Percentiles rank a stretch among this genome's conserved stretches.
Conservation (phyloP, 2,888 invertebrate species). For the Himalopsyche anomala region DNA sequence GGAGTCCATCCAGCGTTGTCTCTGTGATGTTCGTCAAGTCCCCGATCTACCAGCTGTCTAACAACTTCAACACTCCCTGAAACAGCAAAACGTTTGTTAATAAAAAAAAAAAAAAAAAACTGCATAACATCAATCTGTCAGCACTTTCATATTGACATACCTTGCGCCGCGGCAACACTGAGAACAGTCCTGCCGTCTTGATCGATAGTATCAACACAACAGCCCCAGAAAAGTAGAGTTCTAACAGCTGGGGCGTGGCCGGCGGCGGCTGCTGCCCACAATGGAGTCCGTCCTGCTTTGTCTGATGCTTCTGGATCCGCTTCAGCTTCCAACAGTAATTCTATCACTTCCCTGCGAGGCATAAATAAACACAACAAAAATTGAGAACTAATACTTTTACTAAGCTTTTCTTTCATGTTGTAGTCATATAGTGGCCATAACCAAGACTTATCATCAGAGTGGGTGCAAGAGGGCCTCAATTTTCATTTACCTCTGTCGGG, state of each 20-base stretch:
- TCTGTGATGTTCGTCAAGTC: slow-evolving; percentile 89
- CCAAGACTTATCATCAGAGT: too few relatives aligned
- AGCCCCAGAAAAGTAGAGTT: slow-evolving; percentile 94
- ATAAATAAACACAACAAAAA: slow-evolving; percentile 13
- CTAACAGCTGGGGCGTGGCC: slow-evolving; percentile 92
- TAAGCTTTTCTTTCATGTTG: too few relatives aligned
- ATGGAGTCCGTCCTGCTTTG: slow-evolving; percentile 87
- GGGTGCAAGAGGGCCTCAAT: too few relatives aligned
- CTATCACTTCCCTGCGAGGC: slow-evolving; percentile 86
- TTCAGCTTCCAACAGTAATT: slow-evolving; percentile 92
- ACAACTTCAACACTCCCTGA: slow-evolving; percentile 90
- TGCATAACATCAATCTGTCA: too few relatives aligned
- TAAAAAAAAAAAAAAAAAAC: too few relatives aligned
- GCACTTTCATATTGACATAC: slow-evolving; percentile 68
- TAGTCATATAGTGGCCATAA: too few relatives aligned
- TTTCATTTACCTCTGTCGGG: too few relatives aligned
- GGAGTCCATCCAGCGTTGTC: slow-evolving; percentile 99
- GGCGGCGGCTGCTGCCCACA: slow-evolving; percentile 96
- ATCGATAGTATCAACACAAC: slow-evolving; percentile 96
- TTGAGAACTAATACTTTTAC: neutral
- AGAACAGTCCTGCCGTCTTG: slow-evolving; percentile 94
- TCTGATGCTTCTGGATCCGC: slow-evolving; percentile 94
- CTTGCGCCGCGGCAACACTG: slow-evolving; percentile 90
- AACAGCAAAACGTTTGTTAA: neutral
- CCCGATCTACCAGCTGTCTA: slow-evolving; percentile 90